Evolutionary conservation across 2,113 vertebrate genomes (phyloP).

Genomic region (Hirundichthys speculiger): DNA sequence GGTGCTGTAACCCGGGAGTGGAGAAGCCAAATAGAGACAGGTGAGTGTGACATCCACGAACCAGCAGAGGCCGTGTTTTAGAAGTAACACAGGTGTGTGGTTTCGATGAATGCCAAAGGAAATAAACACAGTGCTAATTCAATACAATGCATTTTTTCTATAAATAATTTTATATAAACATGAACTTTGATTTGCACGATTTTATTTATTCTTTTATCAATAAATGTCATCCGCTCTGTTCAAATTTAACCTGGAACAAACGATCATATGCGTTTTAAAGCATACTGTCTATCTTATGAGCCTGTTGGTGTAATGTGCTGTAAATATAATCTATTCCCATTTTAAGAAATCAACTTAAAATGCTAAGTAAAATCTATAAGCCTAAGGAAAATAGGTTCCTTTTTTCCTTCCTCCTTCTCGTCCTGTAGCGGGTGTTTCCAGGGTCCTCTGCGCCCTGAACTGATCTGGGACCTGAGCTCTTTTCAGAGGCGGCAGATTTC

Average conservation of each 20-base stretch:
- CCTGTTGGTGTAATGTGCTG: neutral
- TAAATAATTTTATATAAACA: neutral
- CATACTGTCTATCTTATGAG: too few relatives aligned
- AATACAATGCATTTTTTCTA: neutral
- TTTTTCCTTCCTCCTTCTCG: neutral
- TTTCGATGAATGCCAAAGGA: too few relatives aligned
- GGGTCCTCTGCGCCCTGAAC: too few relatives aligned
- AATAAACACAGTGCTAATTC: neutral
- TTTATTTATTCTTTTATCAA: neutral
- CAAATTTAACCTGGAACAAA: too few relatives aligned
- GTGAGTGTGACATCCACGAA: constrained; percentile 48
- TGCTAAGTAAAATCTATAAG: too few relatives aligned
- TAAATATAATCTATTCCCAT: neutral
- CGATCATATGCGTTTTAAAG: too few relatives aligned
- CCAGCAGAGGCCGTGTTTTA: constrained; percentile 23
- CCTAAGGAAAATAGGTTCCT: too few relatives aligned
- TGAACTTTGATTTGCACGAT: neutral
- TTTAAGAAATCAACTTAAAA: too few relatives aligned
- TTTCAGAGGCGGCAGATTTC: constrained; percentile 54
- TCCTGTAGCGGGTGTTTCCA: neutral
- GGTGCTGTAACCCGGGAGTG: constrained; percentile 73
- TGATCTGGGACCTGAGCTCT: constrained; percentile 26
- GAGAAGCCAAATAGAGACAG: constrained; percentile 60
- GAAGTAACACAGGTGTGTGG: neutral
- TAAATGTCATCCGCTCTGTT: too few relatives aligned